Percentiles rank a stretch among this genome's conserved stretches.
Evolutionary conservation across 2,113 vertebrate genomes (phyloP).

Genomic region (Naja naja): DNA sequence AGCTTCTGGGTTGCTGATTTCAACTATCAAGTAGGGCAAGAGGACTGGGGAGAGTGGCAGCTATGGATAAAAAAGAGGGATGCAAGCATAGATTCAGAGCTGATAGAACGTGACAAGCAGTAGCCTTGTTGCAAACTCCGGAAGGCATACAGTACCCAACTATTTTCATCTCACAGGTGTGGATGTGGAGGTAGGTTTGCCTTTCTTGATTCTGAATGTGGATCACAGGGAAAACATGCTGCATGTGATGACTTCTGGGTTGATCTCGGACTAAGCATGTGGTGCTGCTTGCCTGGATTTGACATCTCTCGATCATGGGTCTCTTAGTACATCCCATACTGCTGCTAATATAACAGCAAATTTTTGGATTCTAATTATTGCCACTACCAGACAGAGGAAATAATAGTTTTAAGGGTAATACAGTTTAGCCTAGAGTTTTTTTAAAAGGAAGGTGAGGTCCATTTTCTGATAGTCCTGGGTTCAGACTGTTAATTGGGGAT

Average conservation of each 20-base stretch:
- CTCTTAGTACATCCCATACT: not conserved
- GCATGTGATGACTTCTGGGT: not conserved
- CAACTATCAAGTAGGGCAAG: too few relatives aligned
- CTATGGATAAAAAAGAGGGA: not conserved
- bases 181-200: not conserved
- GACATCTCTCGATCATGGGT: not conserved
- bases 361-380: not conserved
- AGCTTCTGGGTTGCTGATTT: not conserved
- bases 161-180: not conserved
- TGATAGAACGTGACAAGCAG: not conserved
- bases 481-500: not conserved
- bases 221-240: not conserved
- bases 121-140: not conserved
- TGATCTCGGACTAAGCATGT: not conserved
- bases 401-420: not conserved
- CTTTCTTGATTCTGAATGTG: not conserved
- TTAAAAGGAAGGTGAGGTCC: not conserved
- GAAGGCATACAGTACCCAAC: not conserved
- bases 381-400: not conserved
- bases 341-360: not conserved
- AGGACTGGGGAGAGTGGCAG: not conserved
- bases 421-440: not conserved
- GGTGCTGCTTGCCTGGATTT: not conserved
- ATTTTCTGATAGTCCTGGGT: not conserved
- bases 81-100: not conserved